These are phyloP conservation scores for Syngnathus typhle DNA, from an alignment of 2,113 vertebrate species.

Conservation along the genomic window DNA sequence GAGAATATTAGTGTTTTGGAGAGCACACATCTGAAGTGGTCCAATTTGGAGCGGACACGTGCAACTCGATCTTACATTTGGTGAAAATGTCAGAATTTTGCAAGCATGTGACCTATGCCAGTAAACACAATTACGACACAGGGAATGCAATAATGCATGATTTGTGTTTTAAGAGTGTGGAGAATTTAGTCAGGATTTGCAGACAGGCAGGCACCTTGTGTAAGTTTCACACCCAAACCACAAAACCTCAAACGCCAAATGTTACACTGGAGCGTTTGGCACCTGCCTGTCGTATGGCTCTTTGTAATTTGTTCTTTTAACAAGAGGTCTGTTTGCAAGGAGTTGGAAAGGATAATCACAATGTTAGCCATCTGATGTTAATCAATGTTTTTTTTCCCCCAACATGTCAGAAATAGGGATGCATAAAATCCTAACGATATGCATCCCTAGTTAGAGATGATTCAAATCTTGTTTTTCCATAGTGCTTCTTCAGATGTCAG, in stretches of 20 bases:
- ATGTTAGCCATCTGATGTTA: not conserved
- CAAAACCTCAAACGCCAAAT: not conserved
- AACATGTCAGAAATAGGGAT: too few species aligned
- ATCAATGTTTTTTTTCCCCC: not conserved
- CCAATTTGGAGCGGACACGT: not conserved
- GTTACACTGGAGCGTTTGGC: slow-evolving; percentile 1
- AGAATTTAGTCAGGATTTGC: not conserved
- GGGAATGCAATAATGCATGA: not conserved
- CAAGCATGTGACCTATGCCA: not conserved
- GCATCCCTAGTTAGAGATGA: not conserved
- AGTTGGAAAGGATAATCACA: not conserved
- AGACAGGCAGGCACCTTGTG: not conserved
- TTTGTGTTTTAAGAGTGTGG: not conserved
- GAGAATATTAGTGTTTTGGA: slow-evolving; percentile 22
- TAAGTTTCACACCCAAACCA: not conserved
- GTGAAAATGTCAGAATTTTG: not conserved
- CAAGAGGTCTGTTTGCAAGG: not conserved
- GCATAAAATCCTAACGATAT: too few species aligned
- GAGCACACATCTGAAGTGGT: not conserved
- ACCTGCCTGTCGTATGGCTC: not conserved
- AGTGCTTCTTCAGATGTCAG: not conserved
- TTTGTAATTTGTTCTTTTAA: not conserved
- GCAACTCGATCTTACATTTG: not conserved
- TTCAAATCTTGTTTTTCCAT: not conserved
- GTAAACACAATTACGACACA: not conserved